Evolutionary conservation across 2,797 vertebrate genomes (phyloP).

Genomic region (Pipistrellus pipistrellus): DNA sequence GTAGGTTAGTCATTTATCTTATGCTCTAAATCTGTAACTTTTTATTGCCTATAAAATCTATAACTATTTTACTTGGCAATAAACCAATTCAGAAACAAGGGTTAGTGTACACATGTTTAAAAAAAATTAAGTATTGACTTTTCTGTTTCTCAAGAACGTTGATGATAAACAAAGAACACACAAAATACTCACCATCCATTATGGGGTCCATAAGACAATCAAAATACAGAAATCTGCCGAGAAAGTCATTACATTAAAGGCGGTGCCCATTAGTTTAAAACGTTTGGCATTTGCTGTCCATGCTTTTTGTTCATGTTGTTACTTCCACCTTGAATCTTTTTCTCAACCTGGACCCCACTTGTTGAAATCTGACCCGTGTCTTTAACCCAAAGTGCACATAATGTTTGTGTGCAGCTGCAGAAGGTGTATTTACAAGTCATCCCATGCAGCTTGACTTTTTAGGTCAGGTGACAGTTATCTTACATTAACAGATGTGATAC

Average conservation of each 20-base stretch:
- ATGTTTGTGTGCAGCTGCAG: background rate
- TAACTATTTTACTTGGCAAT: background rate
- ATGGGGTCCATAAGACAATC: background rate
- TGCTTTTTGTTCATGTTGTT: background rate
- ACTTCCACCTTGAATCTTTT: background rate
- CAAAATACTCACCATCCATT: background rate
- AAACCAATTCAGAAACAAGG: background rate
- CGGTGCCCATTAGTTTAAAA: background rate
- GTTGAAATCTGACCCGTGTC: background rate
- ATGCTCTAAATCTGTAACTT: background rate
- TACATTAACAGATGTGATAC: background rate
- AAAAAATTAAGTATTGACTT: background rate
- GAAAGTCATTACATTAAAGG: background rate
- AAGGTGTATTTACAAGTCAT: background rate
- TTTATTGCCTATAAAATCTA: background rate
- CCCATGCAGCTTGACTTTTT: background rate
- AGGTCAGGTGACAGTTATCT: background rate
- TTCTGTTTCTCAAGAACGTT: constrained; percentile 55
- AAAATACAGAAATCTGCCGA: background rate
- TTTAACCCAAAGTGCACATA: background rate
- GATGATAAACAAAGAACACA: background rate
- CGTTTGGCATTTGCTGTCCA: background rate
- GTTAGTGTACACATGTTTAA: background rate
- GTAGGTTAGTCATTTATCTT: background rate
- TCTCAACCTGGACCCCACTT: background rate